phyloP scores from a whole-genome alignment of 2,113 vertebrate genomes.

The Antechinus flavipes region DNA sequence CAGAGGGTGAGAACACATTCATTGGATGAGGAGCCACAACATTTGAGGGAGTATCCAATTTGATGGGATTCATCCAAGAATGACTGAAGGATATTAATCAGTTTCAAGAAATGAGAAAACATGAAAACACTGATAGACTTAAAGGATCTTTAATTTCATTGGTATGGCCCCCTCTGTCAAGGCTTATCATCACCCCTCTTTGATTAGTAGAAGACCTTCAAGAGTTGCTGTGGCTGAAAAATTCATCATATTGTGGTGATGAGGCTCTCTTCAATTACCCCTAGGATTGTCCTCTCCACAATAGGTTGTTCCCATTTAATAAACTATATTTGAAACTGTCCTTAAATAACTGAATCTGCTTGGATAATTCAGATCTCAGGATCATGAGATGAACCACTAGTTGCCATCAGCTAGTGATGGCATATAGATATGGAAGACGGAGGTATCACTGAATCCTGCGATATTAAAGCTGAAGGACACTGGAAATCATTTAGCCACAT shows the following conservation, averaged over 20 bases:
- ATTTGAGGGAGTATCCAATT: neutral
- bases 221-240: neutral
- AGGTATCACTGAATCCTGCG: neutral
- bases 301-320: neutral
- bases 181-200: neutral
- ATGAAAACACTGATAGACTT: neutral
- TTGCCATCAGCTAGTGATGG: neutral
- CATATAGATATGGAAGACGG: neutral
- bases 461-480: neutral
- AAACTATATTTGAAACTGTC: neutral
- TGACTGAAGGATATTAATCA: neutral
- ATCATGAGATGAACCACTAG: neutral
- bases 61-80: neutral
- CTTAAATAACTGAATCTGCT: neutral
- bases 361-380: neutral
- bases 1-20: neutral
- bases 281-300: neutral
- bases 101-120: neutral
- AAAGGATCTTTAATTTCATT: neutral
- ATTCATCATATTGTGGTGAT: neutral
- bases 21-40: neutral
- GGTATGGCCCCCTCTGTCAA: neutral
- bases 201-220: neutral
- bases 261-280: neutral
- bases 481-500: neutral